Evolutionary conservation across 2,797 vertebrate genomes (phyloP).

Genomic region (Sebastes umbrosus): DNA sequence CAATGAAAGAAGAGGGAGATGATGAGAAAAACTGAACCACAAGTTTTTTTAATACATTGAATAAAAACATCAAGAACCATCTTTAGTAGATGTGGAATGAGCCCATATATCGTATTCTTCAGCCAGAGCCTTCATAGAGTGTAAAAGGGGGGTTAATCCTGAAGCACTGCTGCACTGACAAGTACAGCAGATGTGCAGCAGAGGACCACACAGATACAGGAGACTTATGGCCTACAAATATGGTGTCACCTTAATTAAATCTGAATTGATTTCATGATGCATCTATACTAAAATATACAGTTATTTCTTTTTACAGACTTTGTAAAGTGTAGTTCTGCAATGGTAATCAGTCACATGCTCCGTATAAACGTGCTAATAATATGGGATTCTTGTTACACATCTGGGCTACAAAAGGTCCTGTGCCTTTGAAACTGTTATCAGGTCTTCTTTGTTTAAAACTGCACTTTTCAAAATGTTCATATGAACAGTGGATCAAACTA

Average conservation of each 20-base stretch:
- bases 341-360: neutral
- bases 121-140: neutral
- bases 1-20: too few species aligned
- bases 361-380: neutral
- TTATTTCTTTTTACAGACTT: neutral
- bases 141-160: neutral
- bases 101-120: neutral
- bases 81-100: neutral
- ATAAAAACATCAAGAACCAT: neutral
- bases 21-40: too few species aligned
- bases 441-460: neutral
- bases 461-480: neutral
- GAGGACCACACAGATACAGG: neutral
- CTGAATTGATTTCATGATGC: slow-evolving; percentile 53
- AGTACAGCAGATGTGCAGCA: neutral
- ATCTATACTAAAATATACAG: neutral
- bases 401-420: neutral
- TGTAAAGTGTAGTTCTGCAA: neutral
- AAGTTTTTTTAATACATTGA: neutral
- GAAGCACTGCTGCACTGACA: neutral
- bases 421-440: neutral
- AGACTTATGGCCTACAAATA: slow-evolving; percentile 5
- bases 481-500: neutral
- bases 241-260: slow-evolving; percentile 31
- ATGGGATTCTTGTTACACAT: neutral